A percentile compares a stretch with the other conserved stretches of the same genome.
Conservation (phyloP, 1,140 invertebrate species). For the Cryptotermes secundus region DNA sequence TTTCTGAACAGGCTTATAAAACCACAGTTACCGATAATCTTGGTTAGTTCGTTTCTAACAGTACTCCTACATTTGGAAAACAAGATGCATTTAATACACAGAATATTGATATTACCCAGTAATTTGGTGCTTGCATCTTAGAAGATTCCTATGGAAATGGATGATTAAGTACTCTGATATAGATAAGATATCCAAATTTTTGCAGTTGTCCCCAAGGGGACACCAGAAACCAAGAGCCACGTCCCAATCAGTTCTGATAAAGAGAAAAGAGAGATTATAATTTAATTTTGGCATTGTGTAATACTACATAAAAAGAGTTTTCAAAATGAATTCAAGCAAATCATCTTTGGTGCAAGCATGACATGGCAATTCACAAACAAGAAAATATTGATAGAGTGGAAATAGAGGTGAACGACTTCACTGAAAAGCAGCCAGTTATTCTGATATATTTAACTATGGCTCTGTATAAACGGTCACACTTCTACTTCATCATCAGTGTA, state of each 20-base stretch:
- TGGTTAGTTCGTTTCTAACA: no score
- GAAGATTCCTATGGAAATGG: neutral
- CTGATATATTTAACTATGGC: slow-evolving; percentile 2
- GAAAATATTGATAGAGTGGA: neutral
- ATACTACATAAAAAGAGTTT: neutral
- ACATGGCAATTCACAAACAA: neutral
- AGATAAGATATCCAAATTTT: slow-evolving; percentile 1
- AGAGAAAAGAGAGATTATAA: neutral
- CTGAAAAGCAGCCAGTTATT: neutral
- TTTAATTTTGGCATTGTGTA: neutral
- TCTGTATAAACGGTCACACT: neutral
- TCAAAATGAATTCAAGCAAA: no score
- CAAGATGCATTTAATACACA: neutral
- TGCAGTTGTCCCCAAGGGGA: neutral
- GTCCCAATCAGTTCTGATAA: neutral
- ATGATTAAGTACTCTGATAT: neutral
- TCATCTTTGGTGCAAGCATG: neutral
- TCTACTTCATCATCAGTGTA: slow-evolving; percentile 7
- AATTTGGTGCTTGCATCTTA: slow-evolving; percentile 12
- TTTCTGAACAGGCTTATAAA: no score
- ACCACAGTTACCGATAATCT: no score
- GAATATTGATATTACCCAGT: neutral
- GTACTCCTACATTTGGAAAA: neutral
- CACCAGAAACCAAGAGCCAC: neutral
- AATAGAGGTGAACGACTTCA: neutral